These are phyloP conservation scores for Anseranas semipalmata DNA, from an alignment of 2,113 vertebrate species.

Conservation along the genomic window DNA sequence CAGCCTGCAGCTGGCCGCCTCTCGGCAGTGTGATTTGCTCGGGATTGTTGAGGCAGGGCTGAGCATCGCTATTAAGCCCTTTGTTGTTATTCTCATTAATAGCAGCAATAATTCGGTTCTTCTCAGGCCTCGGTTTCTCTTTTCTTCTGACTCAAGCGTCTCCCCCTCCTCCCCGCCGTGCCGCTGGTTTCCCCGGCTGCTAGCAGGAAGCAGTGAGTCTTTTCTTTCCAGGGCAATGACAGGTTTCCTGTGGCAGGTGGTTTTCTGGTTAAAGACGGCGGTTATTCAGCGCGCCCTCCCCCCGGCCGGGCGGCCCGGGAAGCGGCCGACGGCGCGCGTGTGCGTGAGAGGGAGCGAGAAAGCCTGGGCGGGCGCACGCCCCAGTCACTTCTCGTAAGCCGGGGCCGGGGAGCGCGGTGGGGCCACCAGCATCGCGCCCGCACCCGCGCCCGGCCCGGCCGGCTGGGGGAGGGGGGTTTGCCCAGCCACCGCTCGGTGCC, in stretches of 20 bases:
- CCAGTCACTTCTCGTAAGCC: conserved; percentile 75
- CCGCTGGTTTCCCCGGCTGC: conserved; percentile 53
- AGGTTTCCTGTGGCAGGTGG: conserved; percentile 84
- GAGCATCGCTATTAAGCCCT: neutral
- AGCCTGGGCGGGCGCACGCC: conserved; percentile 56
- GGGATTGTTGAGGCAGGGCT: neutral
- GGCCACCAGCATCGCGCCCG: conserved; percentile 23
- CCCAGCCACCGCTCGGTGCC: conserved; percentile 54
- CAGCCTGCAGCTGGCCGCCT: neutral
- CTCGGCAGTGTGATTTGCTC: neutral
- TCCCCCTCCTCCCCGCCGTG: neutral
- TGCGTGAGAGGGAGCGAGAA: conserved; percentile 57
- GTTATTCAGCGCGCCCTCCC: conserved; percentile 21
- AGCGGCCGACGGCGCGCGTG: neutral
- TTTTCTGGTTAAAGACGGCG: conserved; percentile 75
- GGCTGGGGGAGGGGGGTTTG: conserved; percentile 67
- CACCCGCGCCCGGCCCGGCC: neutral
- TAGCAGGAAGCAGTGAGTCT: conserved; percentile 82
- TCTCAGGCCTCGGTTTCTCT: conserved; percentile 32
- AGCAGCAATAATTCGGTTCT: conserved; percentile 49
- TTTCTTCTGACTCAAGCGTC: conserved; percentile 35
- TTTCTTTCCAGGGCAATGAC: conserved; percentile 84
- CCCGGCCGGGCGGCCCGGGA: neutral
- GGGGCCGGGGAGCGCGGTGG: neutral
- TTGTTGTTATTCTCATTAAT: conserved; percentile 50